These are phyloP conservation scores for Biston stratarius DNA, from an alignment of 2,888 invertebrate species.

Conservation along the genomic window DNA sequence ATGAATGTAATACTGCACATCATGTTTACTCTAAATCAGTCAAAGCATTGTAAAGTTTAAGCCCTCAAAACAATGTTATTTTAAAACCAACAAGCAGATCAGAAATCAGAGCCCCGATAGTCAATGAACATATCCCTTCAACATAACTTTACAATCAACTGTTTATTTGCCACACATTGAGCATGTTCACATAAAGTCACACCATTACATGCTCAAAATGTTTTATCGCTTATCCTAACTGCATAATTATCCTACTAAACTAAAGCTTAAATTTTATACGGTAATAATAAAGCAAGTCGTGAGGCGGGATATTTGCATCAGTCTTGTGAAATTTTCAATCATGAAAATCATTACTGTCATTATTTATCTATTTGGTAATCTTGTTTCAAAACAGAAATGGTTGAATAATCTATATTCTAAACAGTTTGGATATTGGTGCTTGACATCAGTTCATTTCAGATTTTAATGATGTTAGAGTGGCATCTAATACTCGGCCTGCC, in stretches of 20 bases:
- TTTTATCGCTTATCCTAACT: conserved; percentile 61
- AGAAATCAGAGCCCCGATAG: conserved; percentile 33
- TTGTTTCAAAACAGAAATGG: conserved; percentile 73
- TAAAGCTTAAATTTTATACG: conserved; percentile 81
- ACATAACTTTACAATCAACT: conserved; percentile 22
- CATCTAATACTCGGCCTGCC: conserved; percentile 78
- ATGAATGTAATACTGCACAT: conserved; percentile 83
- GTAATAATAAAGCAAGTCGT: conserved; percentile 87
- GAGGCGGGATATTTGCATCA: conserved; percentile 87
- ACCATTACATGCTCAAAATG: conserved; percentile 67
- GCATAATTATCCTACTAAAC: conserved; percentile 71
- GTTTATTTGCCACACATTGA: conserved; percentile 61
- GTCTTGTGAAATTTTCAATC: conserved; percentile 86
- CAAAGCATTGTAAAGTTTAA: conserved; percentile 72
- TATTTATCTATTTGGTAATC: conserved; percentile 80
- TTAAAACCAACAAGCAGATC: conserved; percentile 24
- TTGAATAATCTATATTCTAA: conserved; percentile 55
- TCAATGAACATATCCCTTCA: conserved; percentile 35
- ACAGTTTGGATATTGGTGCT: conserved; percentile 51
- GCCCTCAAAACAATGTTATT: conserved; percentile 25
- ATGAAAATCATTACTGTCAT: conserved; percentile 82
- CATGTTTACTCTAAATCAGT: conserved; percentile 83
- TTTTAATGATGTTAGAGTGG: conserved; percentile 80
- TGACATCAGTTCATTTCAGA: conserved; percentile 80
- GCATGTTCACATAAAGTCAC: conserved; percentile 61